Evolutionary conservation across 1,140 invertebrate species (phyloP), one percentile per base, ranked within the genome.

Genomic region (Aricia agestis): DNA sequence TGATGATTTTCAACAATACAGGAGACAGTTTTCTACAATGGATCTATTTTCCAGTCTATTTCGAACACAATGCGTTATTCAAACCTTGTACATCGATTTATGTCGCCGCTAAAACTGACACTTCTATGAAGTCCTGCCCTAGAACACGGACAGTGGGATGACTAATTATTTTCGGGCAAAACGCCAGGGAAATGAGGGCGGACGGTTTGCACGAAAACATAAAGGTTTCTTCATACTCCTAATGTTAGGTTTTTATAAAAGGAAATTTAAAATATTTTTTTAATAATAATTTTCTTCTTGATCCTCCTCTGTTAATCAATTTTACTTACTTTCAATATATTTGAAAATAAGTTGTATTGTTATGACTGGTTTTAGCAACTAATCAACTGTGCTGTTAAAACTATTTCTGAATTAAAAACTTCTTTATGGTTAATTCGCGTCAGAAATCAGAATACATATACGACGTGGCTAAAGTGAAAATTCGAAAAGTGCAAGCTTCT

Each of bases 121-220:
- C 70, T 81, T 84, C 82, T 77, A 59, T 76, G 79, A 83, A 82
- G 68, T 72, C 76, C 77, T 78, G 82, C 82, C 71, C 80, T 85
- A 85, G 79, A 78, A 77, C 81, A 72, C 75, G 75, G 72, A 77
- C 74, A 73, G 74, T 74, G 80, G 76, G 82, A 83, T 87, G 85
- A 90, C 84, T 86, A 87, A 89, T 86, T 87, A 87, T 86, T 87
- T 87, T 85, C 81, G 82, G 87, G 86, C 85, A 82, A 58, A 70
- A 71, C 84, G 86, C 86, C 87, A 89, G 78, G 74, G 72, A 75
- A 76, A 76, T 74, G 61, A 82, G 84, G 83, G 74, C 86, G 76
- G 74, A 36, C 69, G 71, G 70, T 70, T 69, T 74, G n/a, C 18
- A 32, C 58, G 57, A 61, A 69, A 69, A 41, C 61, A 61, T 69